Conservation (phyloP, 2,797 vertebrate species). For the Squalus acanthias region DNA sequence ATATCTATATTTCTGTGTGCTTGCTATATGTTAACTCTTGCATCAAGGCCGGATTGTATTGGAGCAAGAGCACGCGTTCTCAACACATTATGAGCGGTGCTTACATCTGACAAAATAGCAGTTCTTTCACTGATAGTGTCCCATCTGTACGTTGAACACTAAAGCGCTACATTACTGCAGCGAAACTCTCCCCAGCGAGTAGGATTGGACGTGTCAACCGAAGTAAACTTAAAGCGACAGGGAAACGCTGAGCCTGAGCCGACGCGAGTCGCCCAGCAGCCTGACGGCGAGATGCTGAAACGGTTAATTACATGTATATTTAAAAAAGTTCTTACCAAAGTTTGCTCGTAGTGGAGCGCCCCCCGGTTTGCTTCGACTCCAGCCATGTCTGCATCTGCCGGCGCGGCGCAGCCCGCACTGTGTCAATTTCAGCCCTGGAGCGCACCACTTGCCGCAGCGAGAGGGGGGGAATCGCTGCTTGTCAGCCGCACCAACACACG, state of each 20-base stretch:
- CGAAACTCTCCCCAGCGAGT: neutral
- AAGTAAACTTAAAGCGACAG: too few species aligned
- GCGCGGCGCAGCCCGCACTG: conserved; percentile 54
- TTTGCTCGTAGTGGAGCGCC: conserved; percentile 92
- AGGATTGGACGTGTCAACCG: neutral
- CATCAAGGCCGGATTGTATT: neutral
- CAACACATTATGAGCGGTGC: neutral
- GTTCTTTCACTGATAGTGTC: neutral
- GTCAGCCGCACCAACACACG: neutral
- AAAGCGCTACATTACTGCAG: neutral
- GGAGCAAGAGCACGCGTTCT: neutral
- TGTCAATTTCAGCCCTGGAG: conserved; percentile 2
- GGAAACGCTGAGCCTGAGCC: too few species aligned
- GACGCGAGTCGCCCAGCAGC: neutral
- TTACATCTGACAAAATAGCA: neutral
- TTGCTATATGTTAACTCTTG: neutral
- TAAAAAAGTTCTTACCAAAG: conserved; percentile 71
- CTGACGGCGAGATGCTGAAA: neutral
- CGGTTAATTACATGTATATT: too few species aligned
- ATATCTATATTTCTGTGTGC: neutral
- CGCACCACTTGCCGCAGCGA: neutral
- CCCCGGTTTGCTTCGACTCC: conserved; percentile 75
- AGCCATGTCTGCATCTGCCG: conserved; percentile 53
- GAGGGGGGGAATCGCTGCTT: neutral
- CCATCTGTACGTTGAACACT: neutral